These are phyloP conservation scores for Enteromius afrohamiltoni DNA, from an alignment of 2,797 vertebrate genomes.

Conservation along the genomic window DNA sequence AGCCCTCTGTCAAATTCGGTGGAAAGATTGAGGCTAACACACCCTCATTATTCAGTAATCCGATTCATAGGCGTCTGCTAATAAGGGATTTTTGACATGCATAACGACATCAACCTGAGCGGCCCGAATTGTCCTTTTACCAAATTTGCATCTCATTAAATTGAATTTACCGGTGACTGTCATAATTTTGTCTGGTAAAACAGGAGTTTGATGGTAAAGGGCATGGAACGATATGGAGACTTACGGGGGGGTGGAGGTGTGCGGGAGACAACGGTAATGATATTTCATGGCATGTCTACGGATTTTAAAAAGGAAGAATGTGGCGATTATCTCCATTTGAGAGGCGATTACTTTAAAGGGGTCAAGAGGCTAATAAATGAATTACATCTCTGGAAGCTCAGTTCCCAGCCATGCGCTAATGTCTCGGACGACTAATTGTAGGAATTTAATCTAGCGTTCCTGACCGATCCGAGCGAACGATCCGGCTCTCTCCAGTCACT, in stretches of 20 bases:
- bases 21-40: slow-evolving; percentile 51
- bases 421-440: slow-evolving; percentile 24
- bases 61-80: slow-evolving; percentile 58
- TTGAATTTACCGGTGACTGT: slow-evolving; percentile 68
- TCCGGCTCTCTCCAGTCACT: slow-evolving; percentile 6
- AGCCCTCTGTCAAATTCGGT: slow-evolving; percentile 54
- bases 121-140: slow-evolving; percentile 64
- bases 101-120: slow-evolving; percentile 55
- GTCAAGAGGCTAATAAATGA: slow-evolving; percentile 74
- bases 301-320: slow-evolving; percentile 70
- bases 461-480: neutral
- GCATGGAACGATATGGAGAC: slow-evolving; percentile 64
- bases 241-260: slow-evolving; percentile 54
- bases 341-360: slow-evolving; percentile 73
- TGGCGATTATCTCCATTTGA: slow-evolving; percentile 74
- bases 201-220: slow-evolving; percentile 68
- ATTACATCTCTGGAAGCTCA: slow-evolving; percentile 71
- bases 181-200: slow-evolving; percentile 66
- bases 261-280: slow-evolving; percentile 70
- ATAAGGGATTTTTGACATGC: slow-evolving; percentile 58
- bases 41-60: slow-evolving; percentile 60
- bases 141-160: slow-evolving; percentile 73
- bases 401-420: slow-evolving; percentile 65
- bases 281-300: slow-evolving; percentile 73
- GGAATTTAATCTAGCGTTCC: slow-evolving; percentile 34